These are phyloP conservation scores for Phaethon lepturus DNA, from an alignment of 2,113 vertebrate genomes.

Conservation along the genomic window DNA sequence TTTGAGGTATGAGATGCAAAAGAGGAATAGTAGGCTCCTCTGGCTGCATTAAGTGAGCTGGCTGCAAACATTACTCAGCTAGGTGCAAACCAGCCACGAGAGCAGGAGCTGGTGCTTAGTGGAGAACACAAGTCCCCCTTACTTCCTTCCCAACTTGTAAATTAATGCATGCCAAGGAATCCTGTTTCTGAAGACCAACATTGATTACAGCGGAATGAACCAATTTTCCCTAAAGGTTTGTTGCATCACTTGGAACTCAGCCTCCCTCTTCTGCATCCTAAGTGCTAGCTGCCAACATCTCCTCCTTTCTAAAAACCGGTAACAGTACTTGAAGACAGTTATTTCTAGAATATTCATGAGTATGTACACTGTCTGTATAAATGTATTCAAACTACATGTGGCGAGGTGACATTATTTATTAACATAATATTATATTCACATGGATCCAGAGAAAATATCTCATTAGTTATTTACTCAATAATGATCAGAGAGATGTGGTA, in stretches of 20 bases:
- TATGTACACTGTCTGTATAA: neutral
- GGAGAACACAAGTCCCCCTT: neutral
- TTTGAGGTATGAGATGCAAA: neutral
- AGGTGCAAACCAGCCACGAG: neutral
- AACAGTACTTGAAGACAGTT: neutral
- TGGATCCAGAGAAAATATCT: neutral
- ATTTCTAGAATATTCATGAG: neutral
- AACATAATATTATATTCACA: neutral
- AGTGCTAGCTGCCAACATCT: neutral
- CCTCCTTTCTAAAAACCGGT: neutral
- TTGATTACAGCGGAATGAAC: fast-evolving
- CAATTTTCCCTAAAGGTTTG: neutral
- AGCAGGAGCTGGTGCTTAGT: neutral
- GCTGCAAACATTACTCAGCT: neutral
- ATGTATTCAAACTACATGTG: neutral
- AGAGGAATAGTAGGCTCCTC: neutral
- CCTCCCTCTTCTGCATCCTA: fast-evolving
- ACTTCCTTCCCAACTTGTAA: neutral
- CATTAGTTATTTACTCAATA: neutral
- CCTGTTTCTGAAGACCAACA: fast-evolving
- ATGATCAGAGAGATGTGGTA: neutral
- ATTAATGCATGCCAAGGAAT: neutral
- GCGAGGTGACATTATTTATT: neutral
- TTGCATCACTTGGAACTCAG: neutral
- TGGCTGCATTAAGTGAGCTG: neutral